Evolutionary conservation across 2,113 vertebrate species (phyloP).

Genomic region (Prochilodus magdalenae): DNA sequence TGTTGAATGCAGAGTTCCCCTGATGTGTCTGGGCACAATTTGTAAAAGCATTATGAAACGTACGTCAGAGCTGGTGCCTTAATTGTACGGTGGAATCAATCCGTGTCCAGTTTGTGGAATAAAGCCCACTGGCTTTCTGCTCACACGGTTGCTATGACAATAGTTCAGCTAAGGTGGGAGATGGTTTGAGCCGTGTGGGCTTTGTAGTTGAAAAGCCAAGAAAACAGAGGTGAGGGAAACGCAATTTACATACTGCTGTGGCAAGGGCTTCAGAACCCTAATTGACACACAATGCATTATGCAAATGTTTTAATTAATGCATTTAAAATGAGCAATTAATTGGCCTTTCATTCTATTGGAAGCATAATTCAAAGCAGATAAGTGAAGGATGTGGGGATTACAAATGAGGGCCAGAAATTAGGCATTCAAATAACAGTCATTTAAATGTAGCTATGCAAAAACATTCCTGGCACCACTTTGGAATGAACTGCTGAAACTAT

Average conservation of each 20-base stretch:
- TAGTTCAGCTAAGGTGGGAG: background rate
- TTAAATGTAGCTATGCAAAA: slow-evolving; percentile 27
- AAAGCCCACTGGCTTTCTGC: background rate
- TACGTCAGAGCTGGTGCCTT: background rate
- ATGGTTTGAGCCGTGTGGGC: background rate
- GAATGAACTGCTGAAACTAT: background rate
- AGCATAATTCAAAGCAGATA: slow-evolving; percentile 33
- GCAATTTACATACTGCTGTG: slow-evolving; percentile 15
- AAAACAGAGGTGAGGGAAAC: background rate
- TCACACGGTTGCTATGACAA: slow-evolving; percentile 6
- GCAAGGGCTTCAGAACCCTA: slow-evolving; percentile 11
- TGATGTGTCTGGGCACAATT: too few relatives aligned
- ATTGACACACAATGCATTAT: slow-evolving; percentile 43
- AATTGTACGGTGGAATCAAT: background rate
- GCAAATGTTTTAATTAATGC: slow-evolving; percentile 40
- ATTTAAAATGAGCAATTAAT: slow-evolving; percentile 32
- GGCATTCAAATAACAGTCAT: slow-evolving; percentile 14
- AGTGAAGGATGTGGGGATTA: slow-evolving; percentile 6
- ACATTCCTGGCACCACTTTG: slow-evolving; percentile 14
- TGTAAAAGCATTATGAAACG: too few relatives aligned
- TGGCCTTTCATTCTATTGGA: slow-evolving; percentile 29
- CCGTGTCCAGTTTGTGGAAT: background rate
- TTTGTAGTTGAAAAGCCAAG: background rate
- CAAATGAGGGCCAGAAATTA: slow-evolving; percentile 6
- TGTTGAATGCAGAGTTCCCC: too few relatives aligned